Percentiles rank a stretch among this genome's conserved stretches.
phyloP scores from a whole-genome alignment of 92 coral and sea anemone genomes.

The Meandrina meandrites region DNA sequence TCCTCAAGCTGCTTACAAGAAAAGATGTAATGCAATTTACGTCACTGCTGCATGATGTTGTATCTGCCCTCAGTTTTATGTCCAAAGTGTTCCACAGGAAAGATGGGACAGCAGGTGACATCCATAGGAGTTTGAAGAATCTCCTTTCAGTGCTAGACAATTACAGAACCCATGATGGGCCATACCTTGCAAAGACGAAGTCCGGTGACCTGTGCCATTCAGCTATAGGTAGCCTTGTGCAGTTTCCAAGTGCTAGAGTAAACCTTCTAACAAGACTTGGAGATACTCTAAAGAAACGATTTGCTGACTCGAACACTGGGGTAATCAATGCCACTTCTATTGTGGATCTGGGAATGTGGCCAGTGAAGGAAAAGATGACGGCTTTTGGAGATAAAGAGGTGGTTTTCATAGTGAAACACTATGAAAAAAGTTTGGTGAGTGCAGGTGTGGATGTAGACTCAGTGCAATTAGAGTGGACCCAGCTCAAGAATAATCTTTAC shows the following conservation, averaged over 20 bases:
- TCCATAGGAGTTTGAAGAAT: constrained; percentile 17
- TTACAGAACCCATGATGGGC: constrained; percentile 1
- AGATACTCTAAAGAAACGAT: constrained; percentile 25
- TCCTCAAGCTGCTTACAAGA: constrained; percentile 28
- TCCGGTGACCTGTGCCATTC: constrained; percentile 16
- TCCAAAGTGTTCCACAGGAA: constrained; percentile 28
- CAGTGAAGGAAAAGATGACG: constrained; percentile 17
- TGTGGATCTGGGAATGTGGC: constrained; percentile 42
- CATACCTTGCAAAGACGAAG: constrained; percentile 27
- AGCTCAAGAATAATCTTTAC: constrained; percentile 28
- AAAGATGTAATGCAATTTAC: constrained; percentile 36
- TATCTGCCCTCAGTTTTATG: constrained; percentile 28
- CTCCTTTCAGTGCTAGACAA: constrained; percentile 33
- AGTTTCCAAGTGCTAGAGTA: constrained; percentile 17
- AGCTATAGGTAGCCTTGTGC: constrained; percentile 26
- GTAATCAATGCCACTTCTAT: constrained; percentile 40
- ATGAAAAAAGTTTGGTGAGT: constrained; percentile 12
- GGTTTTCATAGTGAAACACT: constrained; percentile 26
- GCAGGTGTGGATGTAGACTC: constrained; percentile 40
- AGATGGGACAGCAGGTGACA: constrained; percentile 36
- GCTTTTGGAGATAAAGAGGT: constrained; percentile 38
- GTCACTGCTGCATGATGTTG: constrained; percentile 42
- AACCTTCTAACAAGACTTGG: constrained; percentile 18
- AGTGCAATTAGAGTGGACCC: constrained; percentile 40
- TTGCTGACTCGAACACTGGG: constrained; percentile 25